These are phyloP conservation scores for Dolomedes plantarius DNA, from an alignment of 2,888 invertebrate genomes.

Conservation along the genomic window DNA sequence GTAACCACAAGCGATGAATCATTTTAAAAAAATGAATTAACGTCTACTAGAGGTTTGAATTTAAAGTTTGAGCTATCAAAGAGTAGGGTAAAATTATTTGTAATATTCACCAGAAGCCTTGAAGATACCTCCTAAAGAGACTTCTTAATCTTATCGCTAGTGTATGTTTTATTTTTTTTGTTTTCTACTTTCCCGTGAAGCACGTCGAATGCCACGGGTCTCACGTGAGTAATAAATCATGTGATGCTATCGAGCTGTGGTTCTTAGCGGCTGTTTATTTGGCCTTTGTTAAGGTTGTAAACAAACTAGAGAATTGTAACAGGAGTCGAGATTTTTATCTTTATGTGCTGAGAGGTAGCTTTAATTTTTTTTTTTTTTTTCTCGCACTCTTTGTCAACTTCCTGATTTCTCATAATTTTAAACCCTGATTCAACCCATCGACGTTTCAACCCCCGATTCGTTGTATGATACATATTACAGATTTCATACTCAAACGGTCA, in stretches of 20 bases:
- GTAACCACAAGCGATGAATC: no score
- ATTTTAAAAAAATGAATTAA: no score
- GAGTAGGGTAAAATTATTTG: background rate
- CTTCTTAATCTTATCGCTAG: background rate
- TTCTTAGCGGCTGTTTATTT: background rate
- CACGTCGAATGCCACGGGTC: background rate
- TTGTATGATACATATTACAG: no score
- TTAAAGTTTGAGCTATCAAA: no score
- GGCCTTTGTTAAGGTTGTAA: background rate
- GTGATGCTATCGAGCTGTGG: background rate
- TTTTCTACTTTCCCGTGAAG: background rate
- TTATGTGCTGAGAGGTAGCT: background rate
- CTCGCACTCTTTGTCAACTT: no score
- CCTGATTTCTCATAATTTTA: no score
- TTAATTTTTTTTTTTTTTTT: background rate
- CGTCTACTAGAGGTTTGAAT: no score
- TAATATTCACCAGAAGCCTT: background rate
- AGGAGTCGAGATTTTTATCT: background rate
- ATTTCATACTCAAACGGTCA: no score
- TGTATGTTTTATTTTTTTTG: background rate
- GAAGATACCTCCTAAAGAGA: background rate
- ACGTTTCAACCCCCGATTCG: no score
- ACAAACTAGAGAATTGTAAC: background rate
- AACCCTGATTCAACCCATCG: no score
- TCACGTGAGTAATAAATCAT: conserved; percentile 11